Conservation (phyloP, 2,113 vertebrate species). For the Cathartes aura region DNA sequence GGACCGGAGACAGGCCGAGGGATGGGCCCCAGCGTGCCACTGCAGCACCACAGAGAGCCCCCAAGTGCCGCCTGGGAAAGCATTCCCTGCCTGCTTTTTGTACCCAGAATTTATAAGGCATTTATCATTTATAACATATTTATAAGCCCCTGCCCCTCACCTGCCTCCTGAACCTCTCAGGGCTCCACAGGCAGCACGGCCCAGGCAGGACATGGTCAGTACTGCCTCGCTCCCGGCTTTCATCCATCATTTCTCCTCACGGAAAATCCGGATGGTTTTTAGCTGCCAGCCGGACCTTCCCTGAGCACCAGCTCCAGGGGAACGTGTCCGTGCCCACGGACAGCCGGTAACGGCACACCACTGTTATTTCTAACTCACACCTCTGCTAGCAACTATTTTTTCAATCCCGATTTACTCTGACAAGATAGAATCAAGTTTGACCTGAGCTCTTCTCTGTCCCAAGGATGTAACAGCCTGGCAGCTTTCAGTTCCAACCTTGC, state of each 20-base stretch:
- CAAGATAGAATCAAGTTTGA: background rate
- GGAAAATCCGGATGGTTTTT: background rate
- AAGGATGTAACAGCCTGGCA: background rate
- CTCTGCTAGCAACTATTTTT: background rate
- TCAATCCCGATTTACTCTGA: background rate
- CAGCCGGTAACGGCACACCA: background rate
- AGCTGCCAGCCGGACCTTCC: background rate
- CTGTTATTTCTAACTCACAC: background rate
- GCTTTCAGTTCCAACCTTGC: background rate
- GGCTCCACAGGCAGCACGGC: background rate
- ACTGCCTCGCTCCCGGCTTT: fast-evolving
- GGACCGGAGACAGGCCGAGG: background rate
- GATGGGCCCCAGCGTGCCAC: background rate
- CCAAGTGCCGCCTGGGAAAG: background rate
- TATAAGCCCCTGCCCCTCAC: background rate
- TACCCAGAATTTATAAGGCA: background rate
- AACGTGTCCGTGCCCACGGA: fast-evolving
- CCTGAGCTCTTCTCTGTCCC: background rate
- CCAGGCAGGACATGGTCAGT: background rate
- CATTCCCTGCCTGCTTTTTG: background rate
- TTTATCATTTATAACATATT: background rate
- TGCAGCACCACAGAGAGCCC: background rate
- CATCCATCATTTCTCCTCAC: background rate
- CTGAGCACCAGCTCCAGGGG: background rate
- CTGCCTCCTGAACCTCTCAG: background rate